A percentile compares a stretch with the other conserved stretches of the same genome.
Evolutionary conservation across 1,140 invertebrate species (phyloP).

Genomic region (Diorhabda elongata): DNA sequence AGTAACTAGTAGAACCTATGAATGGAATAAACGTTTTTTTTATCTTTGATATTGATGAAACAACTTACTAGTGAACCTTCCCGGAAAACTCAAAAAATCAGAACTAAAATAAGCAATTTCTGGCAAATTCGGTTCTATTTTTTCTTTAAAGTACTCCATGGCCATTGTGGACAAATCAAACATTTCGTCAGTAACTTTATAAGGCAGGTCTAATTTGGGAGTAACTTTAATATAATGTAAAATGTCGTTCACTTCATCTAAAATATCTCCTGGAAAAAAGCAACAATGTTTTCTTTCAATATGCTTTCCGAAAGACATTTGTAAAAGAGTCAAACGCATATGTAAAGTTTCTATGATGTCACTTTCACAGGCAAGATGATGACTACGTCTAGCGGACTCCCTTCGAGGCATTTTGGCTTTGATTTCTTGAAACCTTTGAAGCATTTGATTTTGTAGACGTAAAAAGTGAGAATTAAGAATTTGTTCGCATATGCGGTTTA

Average conservation of each 20-base stretch:
- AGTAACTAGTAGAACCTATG: too few relatives aligned
- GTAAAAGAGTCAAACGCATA: conserved; percentile 78
- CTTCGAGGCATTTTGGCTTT: conserved; percentile 85
- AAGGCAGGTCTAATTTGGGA: conserved; percentile 73
- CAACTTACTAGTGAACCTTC: conserved; percentile 47
- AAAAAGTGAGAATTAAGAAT: conserved; percentile 80
- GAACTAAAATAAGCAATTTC: conserved; percentile 83
- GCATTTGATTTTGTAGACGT: conserved; percentile 72
- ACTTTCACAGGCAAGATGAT: conserved; percentile 78
- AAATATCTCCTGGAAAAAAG: conserved; percentile 83
- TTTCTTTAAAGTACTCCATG: conserved; percentile 90
- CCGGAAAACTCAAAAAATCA: conserved; percentile 72
- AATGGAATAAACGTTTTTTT: too few relatives aligned
- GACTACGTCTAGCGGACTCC: conserved; percentile 77
- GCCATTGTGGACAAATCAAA: conserved; percentile 90
- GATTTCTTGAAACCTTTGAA: conserved; percentile 75
- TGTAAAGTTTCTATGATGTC: conserved; percentile 87
- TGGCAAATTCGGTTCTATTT: conserved; percentile 79
- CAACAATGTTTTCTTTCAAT: conserved; percentile 86
- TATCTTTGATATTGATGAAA: too few relatives aligned
- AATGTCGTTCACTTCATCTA: conserved; percentile 61
- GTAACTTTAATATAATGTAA: conserved; percentile 78
- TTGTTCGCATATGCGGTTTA: conserved; percentile 71
- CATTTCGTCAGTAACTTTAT: conserved; percentile 86
- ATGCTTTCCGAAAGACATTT: conserved; percentile 89